Percentiles rank a stretch among this genome's conserved stretches.
phyloP scores from a whole-genome alignment of 1,140 invertebrate species.

The Drosophila ironensis region DNA sequence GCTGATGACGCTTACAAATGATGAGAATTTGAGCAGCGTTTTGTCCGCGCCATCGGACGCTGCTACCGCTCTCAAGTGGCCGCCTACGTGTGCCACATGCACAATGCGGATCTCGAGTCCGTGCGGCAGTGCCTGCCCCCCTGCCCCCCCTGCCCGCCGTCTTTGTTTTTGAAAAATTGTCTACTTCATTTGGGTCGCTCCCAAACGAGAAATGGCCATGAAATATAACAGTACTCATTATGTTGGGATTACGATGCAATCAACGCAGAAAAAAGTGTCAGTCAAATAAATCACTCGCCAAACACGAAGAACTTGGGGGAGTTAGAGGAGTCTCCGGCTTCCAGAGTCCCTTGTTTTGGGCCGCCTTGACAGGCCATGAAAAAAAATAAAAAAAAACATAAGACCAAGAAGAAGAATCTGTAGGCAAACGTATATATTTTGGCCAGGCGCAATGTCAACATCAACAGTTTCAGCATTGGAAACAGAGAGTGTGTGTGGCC shows the following conservation, averaged over 20 bases:
- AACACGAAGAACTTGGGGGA: conserved; percentile 63
- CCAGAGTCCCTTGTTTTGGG: conserved; percentile 32
- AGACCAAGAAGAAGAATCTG: conserved; percentile 23
- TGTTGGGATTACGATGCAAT: conserved; percentile 81
- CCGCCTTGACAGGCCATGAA: conserved; percentile 32
- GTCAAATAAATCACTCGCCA: conserved; percentile 80
- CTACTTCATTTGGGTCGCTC: conserved; percentile 73
- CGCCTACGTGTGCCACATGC: conserved; percentile 77
- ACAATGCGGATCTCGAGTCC: conserved; percentile 42
- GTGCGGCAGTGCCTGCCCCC: not conserved
- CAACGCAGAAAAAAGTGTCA: conserved; percentile 81
- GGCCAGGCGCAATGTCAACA: conserved; percentile 66
- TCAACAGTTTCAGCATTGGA: conserved; percentile 29
- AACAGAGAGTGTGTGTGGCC: not conserved
- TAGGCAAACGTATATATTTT: conserved; percentile 67
- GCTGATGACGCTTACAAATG: conserved; percentile 67
- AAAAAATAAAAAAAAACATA: conserved; percentile 6
- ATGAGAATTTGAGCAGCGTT: conserved; percentile 67
- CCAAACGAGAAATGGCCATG: conserved; percentile 72
- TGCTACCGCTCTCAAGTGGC: conserved; percentile 61
- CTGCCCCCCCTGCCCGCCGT: conserved; percentile 21
- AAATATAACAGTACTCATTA: conserved; percentile 82
- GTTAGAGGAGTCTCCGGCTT: not conserved
- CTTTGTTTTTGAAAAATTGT: conserved; percentile 80
- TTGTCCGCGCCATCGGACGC: conserved; percentile 28